Base-by-base conservation (phyloP, 2,888 invertebrate species). In the Sinhomidia bicolor region DNA sequence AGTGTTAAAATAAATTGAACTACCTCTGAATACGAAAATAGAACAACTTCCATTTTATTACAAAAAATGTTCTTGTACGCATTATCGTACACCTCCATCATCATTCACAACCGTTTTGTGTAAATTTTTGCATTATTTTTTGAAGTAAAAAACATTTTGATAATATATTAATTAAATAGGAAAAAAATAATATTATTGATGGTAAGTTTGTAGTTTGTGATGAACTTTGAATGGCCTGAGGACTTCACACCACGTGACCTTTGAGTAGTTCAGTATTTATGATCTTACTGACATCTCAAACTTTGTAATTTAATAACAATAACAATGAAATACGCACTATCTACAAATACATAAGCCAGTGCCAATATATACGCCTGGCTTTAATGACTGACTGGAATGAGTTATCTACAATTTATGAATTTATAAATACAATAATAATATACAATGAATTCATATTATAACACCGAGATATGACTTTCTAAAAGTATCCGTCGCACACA, bases 21-120 rank as follows among this genome's bases (percentile, higher is more conserved):
- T 5, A 12, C 2, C 12, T 47, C 12, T 12, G 2, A 51, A 17
- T 86, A 86, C 14, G 54, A 86, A 86, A 86, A 86, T 86, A 86
- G 76, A 85, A 80, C 71, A 68, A 44, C 29, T 78, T 86, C 60
- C 71, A 86, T 65, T 86, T 86, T 81, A 86, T 86, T 86, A 86
- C 86, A 86, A 86, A 86, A 80, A 57, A 32, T 44, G 41, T 78
- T 44, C 60, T 51, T 23, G 23, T 62, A 78, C 54, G 17, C 23
- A 54, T n/a, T n/a, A n/a, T n/a, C n/a, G 54, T 54, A 54, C 54
- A 54, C 51, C 78, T 78, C 12, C 41, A 17, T 51, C 51, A 71
- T 57, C 68, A 54, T 68, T 86, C 80, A 85, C 85, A 85, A 85
- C 85, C 85, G 20, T 85, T 85, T 79, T 79, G 20, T 76, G 47